phyloP scores from a whole-genome alignment of 2,797 vertebrate species.

The Sebastes nivosus region DNA sequence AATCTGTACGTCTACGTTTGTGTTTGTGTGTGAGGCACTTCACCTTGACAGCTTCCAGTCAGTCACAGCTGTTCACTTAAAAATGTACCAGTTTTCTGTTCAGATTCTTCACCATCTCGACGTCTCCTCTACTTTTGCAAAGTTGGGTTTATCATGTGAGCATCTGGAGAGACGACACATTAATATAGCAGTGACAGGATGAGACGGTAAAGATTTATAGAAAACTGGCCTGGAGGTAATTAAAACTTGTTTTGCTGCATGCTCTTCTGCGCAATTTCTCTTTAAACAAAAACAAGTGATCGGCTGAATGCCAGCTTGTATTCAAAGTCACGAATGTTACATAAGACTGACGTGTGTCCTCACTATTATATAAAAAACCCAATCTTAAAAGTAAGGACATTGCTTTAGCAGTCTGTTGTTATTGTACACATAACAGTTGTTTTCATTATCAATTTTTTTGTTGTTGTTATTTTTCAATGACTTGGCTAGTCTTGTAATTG shows the following conservation, averaged over 20 bases:
- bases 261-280: not conserved
- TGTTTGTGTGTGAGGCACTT: too few relatives aligned
- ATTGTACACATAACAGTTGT: not conserved
- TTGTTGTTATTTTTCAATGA: not conserved
- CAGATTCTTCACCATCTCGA: too few relatives aligned
- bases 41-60: too few relatives aligned
- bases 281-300: not conserved
- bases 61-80: too few relatives aligned
- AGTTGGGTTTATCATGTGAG: too few relatives aligned
- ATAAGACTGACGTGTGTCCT: not conserved
- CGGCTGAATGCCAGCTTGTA: not conserved
- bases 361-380: not conserved
- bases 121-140: too few relatives aligned
- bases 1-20: not conserved
- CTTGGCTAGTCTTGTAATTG: not conserved
- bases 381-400: not conserved
- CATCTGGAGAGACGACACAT: too few relatives aligned
- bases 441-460: not conserved
- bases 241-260: constrained; percentile 3
- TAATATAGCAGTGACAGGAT: too few relatives aligned
- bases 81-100: too few relatives aligned
- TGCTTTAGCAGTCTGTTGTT: not conserved
- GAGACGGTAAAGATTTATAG: too few relatives aligned
- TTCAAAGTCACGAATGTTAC: constrained; percentile 5
- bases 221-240: not conserved